Base-by-base conservation (phyloP, 2,888 invertebrate species). In the Melangyna quadrimaculata region DNA sequence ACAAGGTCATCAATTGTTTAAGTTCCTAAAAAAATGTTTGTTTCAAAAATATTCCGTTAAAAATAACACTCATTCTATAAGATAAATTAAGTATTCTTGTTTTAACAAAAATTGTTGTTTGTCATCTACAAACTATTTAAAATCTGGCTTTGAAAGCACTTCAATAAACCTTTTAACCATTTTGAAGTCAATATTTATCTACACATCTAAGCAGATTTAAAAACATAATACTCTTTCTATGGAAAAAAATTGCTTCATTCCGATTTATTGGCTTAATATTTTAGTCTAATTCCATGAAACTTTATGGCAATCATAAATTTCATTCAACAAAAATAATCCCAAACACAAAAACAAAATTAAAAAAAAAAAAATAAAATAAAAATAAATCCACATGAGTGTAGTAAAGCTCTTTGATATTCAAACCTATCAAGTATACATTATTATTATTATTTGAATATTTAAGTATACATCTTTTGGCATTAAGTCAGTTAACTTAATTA, bases 401-500 rank as follows among this genome's bases (percentile, higher is more conserved):
- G 22, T 12, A 37, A 24, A 24, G 35, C 67, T 48, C 35, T 51
- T 67, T 48, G 32, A 35, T 57, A 59, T 32, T 43, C 48, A 3
- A 77, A 61, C 3, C 19, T 74, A 22, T 59, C 59, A 57, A 35
- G 22, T 27, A 8, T 45, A 75, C 53, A 59, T 65, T 65, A 72
- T 69, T 27, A 59, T 65, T 65, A 72, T 69, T 27, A 84, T 84
- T 84, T 84, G 75, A 84, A 84, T 84, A 72, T 55, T 48, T 79
- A 79, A 67, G 67, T 71, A 61, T 75, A 48, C 51, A 51, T 53
- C 45, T 84, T 55, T 75, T 65, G 35, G 72, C 69, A 81, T 80
- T 80, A 72, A 73, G 40, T 65, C 73, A 45, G 70, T 63, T 86
- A 81, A 86, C 86, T 86, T 86, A 86, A 86, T 86, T 86, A 86